phyloP scores from a whole-genome alignment of 2,113 vertebrate genomes.

The Megaceryle maxima region DNA sequence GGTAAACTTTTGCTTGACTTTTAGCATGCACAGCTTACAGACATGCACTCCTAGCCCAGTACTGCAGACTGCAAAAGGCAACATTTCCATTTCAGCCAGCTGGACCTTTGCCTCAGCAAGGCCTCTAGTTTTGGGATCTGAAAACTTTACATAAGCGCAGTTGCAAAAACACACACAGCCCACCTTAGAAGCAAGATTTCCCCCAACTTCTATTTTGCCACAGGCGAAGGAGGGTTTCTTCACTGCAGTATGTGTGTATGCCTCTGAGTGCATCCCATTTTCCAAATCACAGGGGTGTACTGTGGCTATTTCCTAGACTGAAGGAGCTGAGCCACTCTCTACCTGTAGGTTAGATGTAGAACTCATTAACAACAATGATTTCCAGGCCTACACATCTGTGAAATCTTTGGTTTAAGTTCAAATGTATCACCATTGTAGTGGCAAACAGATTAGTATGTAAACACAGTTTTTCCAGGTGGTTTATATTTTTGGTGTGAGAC shows the following conservation, averaged over 20 bases:
- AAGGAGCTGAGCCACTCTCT: background rate
- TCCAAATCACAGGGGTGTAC: conserved; percentile 3
- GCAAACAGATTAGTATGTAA: background rate
- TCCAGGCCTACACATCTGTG: background rate
- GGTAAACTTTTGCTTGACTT: background rate
- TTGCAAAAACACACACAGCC: conserved; percentile 28
- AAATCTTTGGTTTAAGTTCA: background rate
- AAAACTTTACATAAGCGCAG: background rate
- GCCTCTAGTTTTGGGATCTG: conserved; percentile 1
- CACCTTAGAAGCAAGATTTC: background rate
- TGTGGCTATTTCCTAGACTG: background rate
- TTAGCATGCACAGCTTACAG: background rate
- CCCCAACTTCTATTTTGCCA: background rate
- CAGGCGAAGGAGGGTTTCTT: background rate
- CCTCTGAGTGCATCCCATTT: background rate
- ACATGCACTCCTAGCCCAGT: background rate
- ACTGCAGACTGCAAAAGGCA: background rate
- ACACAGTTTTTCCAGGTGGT: background rate
- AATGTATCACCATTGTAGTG: background rate
- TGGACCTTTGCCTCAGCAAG: conserved; percentile 38
- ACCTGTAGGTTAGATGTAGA: background rate
- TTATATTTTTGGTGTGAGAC: background rate
- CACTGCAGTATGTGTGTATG: accelerated
- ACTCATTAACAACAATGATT: background rate
- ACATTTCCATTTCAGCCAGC: background rate